Conservation (phyloP, 2,113 vertebrate genomes). For the Notothenia rossii region DNA sequence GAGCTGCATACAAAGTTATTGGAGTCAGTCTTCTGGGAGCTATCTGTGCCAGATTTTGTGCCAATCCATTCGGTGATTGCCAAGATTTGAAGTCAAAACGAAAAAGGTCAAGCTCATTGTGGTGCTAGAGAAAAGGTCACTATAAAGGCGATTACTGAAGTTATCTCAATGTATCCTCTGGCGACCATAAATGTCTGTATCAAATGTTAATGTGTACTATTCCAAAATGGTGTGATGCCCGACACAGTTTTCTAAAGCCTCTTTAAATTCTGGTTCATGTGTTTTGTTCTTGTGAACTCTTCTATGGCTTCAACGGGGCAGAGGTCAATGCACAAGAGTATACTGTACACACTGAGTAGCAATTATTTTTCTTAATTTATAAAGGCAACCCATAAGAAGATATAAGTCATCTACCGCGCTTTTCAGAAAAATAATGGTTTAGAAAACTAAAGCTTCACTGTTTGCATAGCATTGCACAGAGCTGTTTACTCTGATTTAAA, state of each 20-base stretch:
- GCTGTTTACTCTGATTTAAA: constrained; percentile 35
- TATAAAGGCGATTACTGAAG: not conserved
- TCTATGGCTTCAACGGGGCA: constrained; percentile 32
- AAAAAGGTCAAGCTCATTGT: not conserved
- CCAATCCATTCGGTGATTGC: not conserved
- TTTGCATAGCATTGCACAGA: constrained; percentile 5
- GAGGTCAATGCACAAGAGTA: constrained; percentile 23
- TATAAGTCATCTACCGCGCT: constrained; percentile 12
- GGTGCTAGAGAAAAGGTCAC: not conserved
- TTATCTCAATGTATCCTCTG: not conserved
- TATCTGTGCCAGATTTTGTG: not conserved
- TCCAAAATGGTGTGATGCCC: not conserved
- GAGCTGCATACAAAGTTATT: constrained; percentile 3
- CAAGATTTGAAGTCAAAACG: not conserved
- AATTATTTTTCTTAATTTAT: constrained; percentile 43
- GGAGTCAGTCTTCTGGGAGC: not conserved
- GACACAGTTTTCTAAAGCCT: not conserved
- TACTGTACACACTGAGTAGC: constrained; percentile 43
- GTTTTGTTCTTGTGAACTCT: not conserved
- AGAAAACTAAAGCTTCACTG: not conserved
- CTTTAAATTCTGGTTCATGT: not conserved
- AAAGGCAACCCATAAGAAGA: constrained; percentile 26
- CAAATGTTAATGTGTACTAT: not conserved
- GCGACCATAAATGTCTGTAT: not conserved
- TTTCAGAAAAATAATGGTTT: not conserved